Conservation (phyloP, 2,797 vertebrate genomes). For the Syndactyla subalaris region DNA sequence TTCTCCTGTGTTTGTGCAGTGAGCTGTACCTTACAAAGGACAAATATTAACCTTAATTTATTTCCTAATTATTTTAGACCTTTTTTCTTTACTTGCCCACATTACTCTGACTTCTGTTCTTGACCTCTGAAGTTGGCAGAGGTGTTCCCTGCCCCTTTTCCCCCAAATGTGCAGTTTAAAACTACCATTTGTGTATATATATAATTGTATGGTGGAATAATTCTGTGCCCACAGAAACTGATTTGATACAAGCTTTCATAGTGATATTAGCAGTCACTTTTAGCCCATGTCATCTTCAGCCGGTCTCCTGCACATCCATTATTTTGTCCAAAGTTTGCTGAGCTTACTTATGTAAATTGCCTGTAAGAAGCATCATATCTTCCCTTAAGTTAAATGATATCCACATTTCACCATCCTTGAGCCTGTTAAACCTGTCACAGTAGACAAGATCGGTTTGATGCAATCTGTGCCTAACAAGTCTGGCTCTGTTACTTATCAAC, state of each 20-base stretch:
- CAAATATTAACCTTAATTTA: not conserved
- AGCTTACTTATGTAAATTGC: not conserved
- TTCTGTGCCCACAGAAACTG: not conserved
- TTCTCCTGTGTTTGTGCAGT: not conserved
- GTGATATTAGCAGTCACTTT: not conserved
- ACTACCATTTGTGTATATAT: not conserved
- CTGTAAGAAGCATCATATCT: not conserved
- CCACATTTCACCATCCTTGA: not conserved
- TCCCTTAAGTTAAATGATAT: not conserved
- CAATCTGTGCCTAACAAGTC: not conserved
- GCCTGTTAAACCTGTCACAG: slow-evolving; percentile 17
- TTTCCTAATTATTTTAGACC: not conserved
- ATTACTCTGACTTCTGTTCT: not conserved
- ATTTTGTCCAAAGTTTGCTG: not conserved
- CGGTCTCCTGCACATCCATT: not conserved
- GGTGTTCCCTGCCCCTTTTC: not conserved
- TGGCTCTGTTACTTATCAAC: slow-evolving; percentile 26
- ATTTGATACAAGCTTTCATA: not conserved
- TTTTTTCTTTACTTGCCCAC: not conserved
- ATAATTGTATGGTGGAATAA: not conserved
- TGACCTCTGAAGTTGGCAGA: not conserved
- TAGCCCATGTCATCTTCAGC: not conserved
- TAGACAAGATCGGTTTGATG: not conserved
- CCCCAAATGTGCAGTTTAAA: not conserved
- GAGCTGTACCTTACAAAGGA: not conserved